Evolutionary conservation across 2,113 vertebrate genomes (phyloP), one percentile per base, ranked within the genome.

Genomic region (Variabilichromis moorii): DNA sequence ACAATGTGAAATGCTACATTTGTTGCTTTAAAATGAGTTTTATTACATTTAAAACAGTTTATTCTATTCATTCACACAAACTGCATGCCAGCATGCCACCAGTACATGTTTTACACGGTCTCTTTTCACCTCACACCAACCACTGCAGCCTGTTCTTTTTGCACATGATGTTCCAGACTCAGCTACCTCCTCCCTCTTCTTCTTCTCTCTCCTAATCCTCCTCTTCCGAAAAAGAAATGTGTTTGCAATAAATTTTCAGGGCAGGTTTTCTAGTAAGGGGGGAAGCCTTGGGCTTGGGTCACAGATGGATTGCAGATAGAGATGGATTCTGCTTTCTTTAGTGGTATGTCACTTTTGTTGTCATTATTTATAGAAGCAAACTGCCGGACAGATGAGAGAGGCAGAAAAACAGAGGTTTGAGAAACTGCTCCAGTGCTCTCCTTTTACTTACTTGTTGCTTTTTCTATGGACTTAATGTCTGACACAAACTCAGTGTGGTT

Each of bases 181-280:
- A 50, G 4, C 21, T 40, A 76, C 82, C 47, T 86, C 51, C 76
- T 53, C 81, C 59, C 50, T 24, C 40, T 51, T 55, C 9, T 55
- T n/a, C 57, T 54, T 55, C 12, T 81, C 71, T n/a, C 71, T 78
- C 42, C 0, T 78, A 33, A 35, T 81, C 57, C 13, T 71, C 63
- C 5, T 81, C 54, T 24, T 61, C 59, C 80, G 84, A 73, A 68
- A 28, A 68, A 28, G 61, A 61, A 92, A 85, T 84, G 63, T 88
- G 85, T 88, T 90, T 24, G n/a, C 76, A 85, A 89, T 89, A 37
- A 86, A 71, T 45, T 55, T 11, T 81, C 50, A 71, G 92, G 90
- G 42, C 6, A 21, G 17, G 8, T 68, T 90, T 81, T 53, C n/a
- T 14, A 42, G 28, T 16, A 10, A 7, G 24, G 63, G 24, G 71